Evolutionary conservation across 2,888 invertebrate species (phyloP).

Genomic region (Caenorhabditis macrosperma): DNA sequence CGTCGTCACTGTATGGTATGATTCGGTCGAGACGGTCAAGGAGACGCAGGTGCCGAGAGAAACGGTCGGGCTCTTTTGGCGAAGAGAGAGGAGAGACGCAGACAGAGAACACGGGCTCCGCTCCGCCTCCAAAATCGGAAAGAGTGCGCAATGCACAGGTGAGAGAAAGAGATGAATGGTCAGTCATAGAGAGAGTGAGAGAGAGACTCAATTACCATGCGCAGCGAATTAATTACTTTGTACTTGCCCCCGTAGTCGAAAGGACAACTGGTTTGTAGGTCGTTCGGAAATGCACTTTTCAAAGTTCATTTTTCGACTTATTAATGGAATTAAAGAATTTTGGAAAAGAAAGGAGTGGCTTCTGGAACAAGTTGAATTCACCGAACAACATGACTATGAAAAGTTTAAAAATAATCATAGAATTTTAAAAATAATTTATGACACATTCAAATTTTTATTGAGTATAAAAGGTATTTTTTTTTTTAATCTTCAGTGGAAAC

Average conservation of each 20-base stretch:
- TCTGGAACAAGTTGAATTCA: too few species aligned
- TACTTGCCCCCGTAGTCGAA: not conserved
- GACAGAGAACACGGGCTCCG: constrained; percentile 3
- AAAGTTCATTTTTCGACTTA: not conserved
- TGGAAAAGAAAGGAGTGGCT: too few species aligned
- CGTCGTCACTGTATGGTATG: constrained; percentile 8
- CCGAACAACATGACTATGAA: too few species aligned
- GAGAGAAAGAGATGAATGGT: constrained; percentile 4
- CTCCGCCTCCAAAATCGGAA: constrained; percentile 1
- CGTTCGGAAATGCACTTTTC: too few species aligned
- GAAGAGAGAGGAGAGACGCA: not conserved
- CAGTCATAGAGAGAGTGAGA: not conserved
- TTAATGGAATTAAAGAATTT: not conserved
- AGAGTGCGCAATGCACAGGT: not conserved
- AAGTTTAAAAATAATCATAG: too few species aligned
- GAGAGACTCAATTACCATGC: not conserved
- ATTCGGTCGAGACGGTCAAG: not conserved
- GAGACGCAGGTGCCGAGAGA: constrained; percentile 5
- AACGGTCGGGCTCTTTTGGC: not conserved
- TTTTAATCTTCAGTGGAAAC: too few species aligned
- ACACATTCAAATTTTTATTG: too few species aligned
- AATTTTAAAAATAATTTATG: too few species aligned
- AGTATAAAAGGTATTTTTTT: too few species aligned
- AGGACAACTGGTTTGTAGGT: not conserved
- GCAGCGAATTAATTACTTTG: not conserved